phyloP scores from a whole-genome alignment of 2,888 invertebrate species.

The Hirtodrosophila trivittata region DNA sequence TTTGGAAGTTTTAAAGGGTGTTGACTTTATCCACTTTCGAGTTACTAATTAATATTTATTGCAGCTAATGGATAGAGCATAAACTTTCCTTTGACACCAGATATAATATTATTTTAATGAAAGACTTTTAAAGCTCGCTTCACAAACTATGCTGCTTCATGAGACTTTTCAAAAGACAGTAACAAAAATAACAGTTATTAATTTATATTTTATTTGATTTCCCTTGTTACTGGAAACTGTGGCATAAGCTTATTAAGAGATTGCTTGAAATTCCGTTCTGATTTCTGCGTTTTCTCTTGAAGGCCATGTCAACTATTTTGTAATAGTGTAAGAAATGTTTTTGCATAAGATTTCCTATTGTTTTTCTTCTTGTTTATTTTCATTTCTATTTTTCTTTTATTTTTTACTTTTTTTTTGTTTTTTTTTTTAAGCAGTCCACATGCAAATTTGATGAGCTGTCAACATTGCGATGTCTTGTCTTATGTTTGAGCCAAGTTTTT shows the following conservation, averaged over 20 bases:
- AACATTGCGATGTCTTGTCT: slow-evolving; percentile 57
- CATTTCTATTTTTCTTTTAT: slow-evolving; percentile 5
- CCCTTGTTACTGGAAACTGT: neutral
- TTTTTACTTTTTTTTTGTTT: slow-evolving; percentile 17
- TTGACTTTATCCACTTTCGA: too few species aligned
- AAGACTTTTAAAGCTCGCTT: too few species aligned
- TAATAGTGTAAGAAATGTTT: neutral
- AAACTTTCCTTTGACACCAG: too few species aligned
- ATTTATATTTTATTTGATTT: too few species aligned
- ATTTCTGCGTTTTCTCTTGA: too few species aligned
- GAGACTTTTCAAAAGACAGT: too few species aligned
- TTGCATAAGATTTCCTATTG: neutral
- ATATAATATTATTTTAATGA: too few species aligned
- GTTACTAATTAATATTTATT: neutral
- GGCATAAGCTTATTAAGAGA: neutral
- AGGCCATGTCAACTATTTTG: neutral
- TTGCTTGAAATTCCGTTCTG: neutral
- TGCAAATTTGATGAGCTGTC: slow-evolving; percentile 80
- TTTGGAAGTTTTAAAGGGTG: too few species aligned
- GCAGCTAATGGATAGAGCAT: neutral
- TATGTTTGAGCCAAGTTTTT: slow-evolving; percentile 51
- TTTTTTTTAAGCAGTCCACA: slow-evolving; percentile 61
- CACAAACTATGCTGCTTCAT: too few species aligned
- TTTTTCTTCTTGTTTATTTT: neutral
- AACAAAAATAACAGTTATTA: too few species aligned